Percentiles rank a stretch among this genome's conserved stretches.
phyloP scores from a whole-genome alignment of 2,888 invertebrate species.

The Argyra leucocephala region DNA sequence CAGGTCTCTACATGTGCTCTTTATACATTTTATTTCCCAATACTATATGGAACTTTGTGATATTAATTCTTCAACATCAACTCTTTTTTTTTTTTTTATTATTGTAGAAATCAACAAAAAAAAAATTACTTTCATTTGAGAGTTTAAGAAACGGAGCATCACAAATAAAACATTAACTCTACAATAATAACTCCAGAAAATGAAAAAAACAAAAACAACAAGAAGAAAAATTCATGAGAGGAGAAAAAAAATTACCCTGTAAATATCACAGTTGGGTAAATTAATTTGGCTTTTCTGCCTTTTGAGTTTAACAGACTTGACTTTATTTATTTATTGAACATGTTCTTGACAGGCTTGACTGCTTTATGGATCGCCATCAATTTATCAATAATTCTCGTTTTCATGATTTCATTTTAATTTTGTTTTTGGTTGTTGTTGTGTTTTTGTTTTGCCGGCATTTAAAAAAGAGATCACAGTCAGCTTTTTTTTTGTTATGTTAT shows the following conservation, averaged over 20 bases:
- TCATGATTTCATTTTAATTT: neutral
- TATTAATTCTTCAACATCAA: no score
- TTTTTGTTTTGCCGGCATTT: no score
- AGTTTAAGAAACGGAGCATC: neutral
- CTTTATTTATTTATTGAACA: slow-evolving; percentile 30
- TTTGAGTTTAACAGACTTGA: slow-evolving; percentile 15
- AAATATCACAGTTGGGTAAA: slow-evolving; percentile 1
- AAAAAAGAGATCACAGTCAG: no score
- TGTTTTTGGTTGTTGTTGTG: no score
- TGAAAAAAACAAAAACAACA: neutral
- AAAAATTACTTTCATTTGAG: neutral
- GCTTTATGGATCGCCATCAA: slow-evolving; percentile 30
- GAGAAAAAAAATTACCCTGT: neutral
- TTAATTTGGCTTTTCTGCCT: slow-evolving; percentile 1
- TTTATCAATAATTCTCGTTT: slow-evolving; percentile 23
- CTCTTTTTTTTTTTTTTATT: no score
- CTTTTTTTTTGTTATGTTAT: neutral
- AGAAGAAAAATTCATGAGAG: neutral
- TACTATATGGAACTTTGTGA: no score
- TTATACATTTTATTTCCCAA: no score
- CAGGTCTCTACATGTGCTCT: no score
- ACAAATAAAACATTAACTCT: no score
- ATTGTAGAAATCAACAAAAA: neutral
- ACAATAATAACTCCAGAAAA: neutral
- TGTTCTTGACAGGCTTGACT: slow-evolving; percentile 29